Evolutionary conservation across 1,140 invertebrate genomes (phyloP).

Genomic region (Megathymus violae): DNA sequence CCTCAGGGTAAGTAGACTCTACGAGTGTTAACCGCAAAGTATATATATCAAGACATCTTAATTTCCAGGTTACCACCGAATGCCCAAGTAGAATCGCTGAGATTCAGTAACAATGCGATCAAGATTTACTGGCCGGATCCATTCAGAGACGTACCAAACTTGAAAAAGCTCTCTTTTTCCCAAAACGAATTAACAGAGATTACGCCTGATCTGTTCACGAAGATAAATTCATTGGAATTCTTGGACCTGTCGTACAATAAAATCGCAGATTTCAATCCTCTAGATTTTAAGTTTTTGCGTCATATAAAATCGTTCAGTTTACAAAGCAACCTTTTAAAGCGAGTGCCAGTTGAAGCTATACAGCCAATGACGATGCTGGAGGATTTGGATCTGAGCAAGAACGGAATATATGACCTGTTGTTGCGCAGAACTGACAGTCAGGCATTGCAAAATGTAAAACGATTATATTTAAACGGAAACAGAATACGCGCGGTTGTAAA

Average conservation of each 20-base stretch:
- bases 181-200: conserved; percentile 71
- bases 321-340: conserved; percentile 68
- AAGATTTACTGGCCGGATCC: conserved; percentile 75
- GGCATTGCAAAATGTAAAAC: conserved; percentile 57
- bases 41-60: neutral
- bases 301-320: conserved; percentile 67
- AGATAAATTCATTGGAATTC: conserved; percentile 66
- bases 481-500: conserved; percentile 67
- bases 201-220: conserved; percentile 73
- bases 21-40: too few species aligned
- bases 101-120: conserved; percentile 73
- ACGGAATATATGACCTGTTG: conserved; percentile 67
- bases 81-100: conserved; percentile 64
- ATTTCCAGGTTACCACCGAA: conserved; percentile 75
- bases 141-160: conserved; percentile 65
- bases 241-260: conserved; percentile 84
- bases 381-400: conserved; percentile 74
- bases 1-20: too few species aligned
- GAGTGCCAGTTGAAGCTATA: conserved; percentile 66
- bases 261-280: conserved; percentile 62
- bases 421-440: conserved; percentile 50
- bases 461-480: conserved; percentile 70
- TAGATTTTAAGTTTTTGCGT: conserved; percentile 67
- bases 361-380: conserved; percentile 60
- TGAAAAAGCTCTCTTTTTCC: conserved; percentile 67